A percentile compares a stretch with the other conserved stretches of the same genome.
Evolutionary conservation across 2,797 vertebrate genomes (phyloP).

Genomic region (Orestias chungarensis): DNA sequence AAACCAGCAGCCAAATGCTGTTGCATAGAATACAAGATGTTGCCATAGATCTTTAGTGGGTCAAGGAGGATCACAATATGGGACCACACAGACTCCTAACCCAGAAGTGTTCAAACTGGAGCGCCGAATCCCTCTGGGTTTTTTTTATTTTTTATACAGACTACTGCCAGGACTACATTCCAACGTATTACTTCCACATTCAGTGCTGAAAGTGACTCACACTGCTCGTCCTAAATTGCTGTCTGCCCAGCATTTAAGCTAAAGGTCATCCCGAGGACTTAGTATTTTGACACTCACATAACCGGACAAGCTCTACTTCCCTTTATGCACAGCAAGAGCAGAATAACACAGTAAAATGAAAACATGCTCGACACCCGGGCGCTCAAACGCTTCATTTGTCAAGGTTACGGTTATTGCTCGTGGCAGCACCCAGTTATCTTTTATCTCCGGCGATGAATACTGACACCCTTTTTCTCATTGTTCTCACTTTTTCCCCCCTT

Average conservation of each 20-base stretch:
- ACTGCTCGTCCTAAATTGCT: constrained; percentile 32
- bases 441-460: constrained; percentile 63
- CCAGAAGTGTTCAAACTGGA: constrained; percentile 13
- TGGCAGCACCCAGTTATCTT: constrained; percentile 69
- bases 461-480: constrained; percentile 63
- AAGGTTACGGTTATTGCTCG: constrained; percentile 64
- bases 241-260: constrained; percentile 37
- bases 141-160: constrained; percentile 4
- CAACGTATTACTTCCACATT: constrained; percentile 17
- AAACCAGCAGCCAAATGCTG: neutral
- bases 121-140: constrained; percentile 5
- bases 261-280: constrained; percentile 52
- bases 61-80: constrained; percentile 3
- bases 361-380: constrained; percentile 68
- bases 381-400: constrained; percentile 72
- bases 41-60: neutral
- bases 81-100: constrained; percentile 13
- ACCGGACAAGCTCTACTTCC: constrained; percentile 58
- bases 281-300: constrained; percentile 56
- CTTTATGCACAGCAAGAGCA: constrained; percentile 53
- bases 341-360: constrained; percentile 60
- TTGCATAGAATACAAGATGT: neutral
- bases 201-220: constrained; percentile 31
- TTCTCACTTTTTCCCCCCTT: constrained; percentile 55
- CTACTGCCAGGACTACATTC: constrained; percentile 11